phyloP scores from a whole-genome alignment of 2,113 vertebrate species.

The Anoura caudifer region DNA sequence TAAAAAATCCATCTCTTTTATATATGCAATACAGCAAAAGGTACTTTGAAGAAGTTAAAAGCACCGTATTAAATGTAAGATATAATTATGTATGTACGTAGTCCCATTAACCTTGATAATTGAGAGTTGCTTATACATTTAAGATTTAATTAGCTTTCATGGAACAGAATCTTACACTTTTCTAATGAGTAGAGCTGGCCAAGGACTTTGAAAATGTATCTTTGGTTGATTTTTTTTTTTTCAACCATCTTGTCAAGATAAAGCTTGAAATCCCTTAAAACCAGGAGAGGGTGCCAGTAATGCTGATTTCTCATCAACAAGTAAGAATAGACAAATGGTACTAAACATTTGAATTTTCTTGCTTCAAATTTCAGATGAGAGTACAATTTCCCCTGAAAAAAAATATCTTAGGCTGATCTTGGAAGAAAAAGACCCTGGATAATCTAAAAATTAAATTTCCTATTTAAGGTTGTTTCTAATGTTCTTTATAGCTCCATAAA shows the following conservation, averaged over 20 bases:
- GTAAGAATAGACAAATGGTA: background rate
- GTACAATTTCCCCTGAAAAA: background rate
- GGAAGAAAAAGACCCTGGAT: background rate
- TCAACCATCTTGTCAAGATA: slow-evolving; percentile 32
- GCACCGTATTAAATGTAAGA: slow-evolving; percentile 59
- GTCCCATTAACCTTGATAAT: slow-evolving; percentile 61
- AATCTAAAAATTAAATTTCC: slow-evolving; percentile 15
- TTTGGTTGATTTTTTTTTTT: slow-evolving; percentile 14
- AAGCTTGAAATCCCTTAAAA: slow-evolving; percentile 51
- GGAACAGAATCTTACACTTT: slow-evolving; percentile 57
- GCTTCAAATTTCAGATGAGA: slow-evolving; percentile 7
- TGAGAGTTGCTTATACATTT: slow-evolving; percentile 68
- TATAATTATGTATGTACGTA: slow-evolving; percentile 66
- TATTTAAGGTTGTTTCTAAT: background rate
- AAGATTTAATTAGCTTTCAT: slow-evolving; percentile 62
- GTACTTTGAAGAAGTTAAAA: slow-evolving; percentile 69
- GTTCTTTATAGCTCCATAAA: background rate
- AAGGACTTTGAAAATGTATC: slow-evolving; percentile 45
- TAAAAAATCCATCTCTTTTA: slow-evolving; percentile 21
- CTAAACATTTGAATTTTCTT: background rate
- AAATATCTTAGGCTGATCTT: background rate
- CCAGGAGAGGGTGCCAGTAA: background rate
- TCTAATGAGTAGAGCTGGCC: slow-evolving; percentile 31
- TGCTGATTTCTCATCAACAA: slow-evolving; percentile 31
- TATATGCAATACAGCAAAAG: slow-evolving; percentile 27